A percentile compares a stretch with the other conserved stretches of the same genome.
phyloP scores from a whole-genome alignment of 2,797 vertebrate genomes.

The Clarias platycephalus region DNA sequence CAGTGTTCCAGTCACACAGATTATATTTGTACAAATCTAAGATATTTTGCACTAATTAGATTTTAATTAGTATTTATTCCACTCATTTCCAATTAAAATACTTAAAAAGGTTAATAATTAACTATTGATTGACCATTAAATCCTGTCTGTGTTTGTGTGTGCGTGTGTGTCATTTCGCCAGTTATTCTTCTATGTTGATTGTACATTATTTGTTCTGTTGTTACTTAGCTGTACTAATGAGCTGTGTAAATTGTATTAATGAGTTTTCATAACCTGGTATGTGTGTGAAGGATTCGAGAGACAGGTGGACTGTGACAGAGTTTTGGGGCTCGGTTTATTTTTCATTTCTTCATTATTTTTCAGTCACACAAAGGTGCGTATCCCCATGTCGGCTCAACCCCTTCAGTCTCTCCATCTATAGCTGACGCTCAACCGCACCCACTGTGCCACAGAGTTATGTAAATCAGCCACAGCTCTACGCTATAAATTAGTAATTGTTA shows the following conservation, averaged over 20 bases:
- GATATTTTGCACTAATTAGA: constrained; percentile 19
- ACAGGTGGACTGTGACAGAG: neutral
- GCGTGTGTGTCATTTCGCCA: neutral
- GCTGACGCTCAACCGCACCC: neutral
- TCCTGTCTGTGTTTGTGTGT: neutral
- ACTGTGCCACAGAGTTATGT: neutral
- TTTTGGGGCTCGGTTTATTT: neutral
- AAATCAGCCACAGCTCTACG: neutral
- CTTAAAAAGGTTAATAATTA: neutral
- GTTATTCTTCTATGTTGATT: neutral
- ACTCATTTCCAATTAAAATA: neutral
- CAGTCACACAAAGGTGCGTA: neutral
- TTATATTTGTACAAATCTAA: neutral
- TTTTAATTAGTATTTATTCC: neutral
- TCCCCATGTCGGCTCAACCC: neutral
- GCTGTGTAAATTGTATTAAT: constrained; percentile 3
- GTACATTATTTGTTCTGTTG: neutral
- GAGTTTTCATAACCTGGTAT: neutral
- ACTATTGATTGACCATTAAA: neutral
- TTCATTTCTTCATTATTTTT: too few relatives aligned
- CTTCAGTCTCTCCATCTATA: neutral
- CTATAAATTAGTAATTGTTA: neutral
- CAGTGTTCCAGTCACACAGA: neutral
- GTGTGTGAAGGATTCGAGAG: neutral
- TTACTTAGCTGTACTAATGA: neutral